Evolutionary conservation across 2,797 vertebrate genomes (phyloP).

Genomic region (Loris lydekkerianus): DNA sequence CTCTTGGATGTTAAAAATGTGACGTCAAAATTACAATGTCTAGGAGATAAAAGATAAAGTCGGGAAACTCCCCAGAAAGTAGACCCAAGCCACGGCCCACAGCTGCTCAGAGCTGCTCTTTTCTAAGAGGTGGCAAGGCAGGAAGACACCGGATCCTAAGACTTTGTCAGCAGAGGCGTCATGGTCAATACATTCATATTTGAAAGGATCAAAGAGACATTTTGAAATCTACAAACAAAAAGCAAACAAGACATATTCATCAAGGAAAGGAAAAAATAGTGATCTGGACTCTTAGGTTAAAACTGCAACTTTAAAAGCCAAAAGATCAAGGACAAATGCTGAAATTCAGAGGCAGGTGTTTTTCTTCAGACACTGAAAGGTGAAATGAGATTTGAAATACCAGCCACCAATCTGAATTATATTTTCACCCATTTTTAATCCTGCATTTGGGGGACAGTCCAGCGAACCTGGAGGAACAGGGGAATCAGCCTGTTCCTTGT

Average conservation of each 20-base stretch:
- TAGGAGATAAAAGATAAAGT: neutral
- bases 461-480: neutral
- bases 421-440: neutral
- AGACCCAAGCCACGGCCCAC: neutral
- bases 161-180: neutral
- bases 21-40: neutral
- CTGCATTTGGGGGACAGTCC: neutral
- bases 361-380: neutral
- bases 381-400: conserved; percentile 27
- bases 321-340: neutral
- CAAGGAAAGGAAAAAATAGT: neutral
- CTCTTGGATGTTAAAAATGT: conserved; percentile 32
- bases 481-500: neutral
- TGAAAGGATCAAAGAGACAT: neutral
- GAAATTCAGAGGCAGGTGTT: neutral
- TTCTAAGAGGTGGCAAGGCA: neutral
- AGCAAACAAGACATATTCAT: neutral
- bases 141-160: rapidly evolving
- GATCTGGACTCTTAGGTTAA: neutral
- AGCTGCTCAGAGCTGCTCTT: neutral
- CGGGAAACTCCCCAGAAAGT: neutral
- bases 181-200: rapidly evolving
- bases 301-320: neutral
- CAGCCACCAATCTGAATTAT: neutral
- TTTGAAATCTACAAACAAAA: neutral